Evolutionary conservation across 2,113 vertebrate species (phyloP).

Genomic region (Hemiprocne comata): DNA sequence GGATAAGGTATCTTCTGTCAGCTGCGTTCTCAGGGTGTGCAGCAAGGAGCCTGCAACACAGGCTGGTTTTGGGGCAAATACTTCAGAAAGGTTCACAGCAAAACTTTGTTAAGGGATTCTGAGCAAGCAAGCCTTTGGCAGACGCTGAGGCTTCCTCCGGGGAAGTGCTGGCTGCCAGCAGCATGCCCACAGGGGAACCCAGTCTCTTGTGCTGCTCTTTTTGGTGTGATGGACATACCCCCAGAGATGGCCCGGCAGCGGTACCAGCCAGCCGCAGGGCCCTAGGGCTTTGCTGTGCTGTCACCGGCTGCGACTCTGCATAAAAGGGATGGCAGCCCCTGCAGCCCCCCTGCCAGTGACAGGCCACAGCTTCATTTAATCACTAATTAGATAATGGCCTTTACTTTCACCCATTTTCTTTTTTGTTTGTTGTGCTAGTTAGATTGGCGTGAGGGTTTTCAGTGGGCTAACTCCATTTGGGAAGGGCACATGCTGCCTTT

Average conservation of each 20-base stretch:
- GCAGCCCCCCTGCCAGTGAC: not conserved
- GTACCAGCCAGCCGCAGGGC: not conserved
- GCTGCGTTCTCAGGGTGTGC: not conserved
- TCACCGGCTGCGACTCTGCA: not conserved
- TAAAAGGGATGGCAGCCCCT: not conserved
- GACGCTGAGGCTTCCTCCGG: accelerated
- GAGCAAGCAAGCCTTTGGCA: not conserved
- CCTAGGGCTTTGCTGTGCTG: not conserved
- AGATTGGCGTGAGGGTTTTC: not conserved
- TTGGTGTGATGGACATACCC: not conserved
- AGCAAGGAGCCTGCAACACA: not conserved
- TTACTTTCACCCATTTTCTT: not conserved
- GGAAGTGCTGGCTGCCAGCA: not conserved
- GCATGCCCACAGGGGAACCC: not conserved
- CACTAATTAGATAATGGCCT: conserved; percentile 22
- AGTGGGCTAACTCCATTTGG: not conserved
- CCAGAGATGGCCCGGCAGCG: not conserved
- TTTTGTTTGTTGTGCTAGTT: not conserved
- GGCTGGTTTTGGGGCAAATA: accelerated
- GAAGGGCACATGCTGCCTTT: not conserved
- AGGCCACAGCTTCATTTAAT: conserved; percentile 10
- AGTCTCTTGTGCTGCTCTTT: not conserved
- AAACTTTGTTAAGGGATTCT: not conserved
- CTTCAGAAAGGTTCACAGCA: accelerated
- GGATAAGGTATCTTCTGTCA: not conserved